Base-by-base conservation (phyloP, 2,113 vertebrate genomes). In the Crocuta crocuta region DNA sequence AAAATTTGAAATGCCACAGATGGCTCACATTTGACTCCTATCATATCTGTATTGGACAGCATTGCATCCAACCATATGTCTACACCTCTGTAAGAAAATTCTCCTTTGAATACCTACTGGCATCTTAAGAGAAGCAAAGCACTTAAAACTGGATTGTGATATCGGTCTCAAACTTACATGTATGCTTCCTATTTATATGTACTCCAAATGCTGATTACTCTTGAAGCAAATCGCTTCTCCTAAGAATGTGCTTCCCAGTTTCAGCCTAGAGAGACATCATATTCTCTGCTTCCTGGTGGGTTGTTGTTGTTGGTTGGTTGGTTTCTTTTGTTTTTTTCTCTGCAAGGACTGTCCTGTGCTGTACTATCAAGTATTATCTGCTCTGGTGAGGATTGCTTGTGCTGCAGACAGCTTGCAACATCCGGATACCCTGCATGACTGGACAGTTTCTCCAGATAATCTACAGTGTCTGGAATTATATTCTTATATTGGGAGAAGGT, bases 81-180 rank as follows among this genome's bases (percentile, higher is more conserved):
- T 93, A 68, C 5, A 73, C 87, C 11, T 31, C 24, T 71, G 58
- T 0, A 89, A 43, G 3, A 65, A 92, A 92, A 65, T 70, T 50
- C 12, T 85, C 63, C 15, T 3, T 82, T 92, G 4, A 74, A 73
- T 79, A 13, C 17, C 35, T 58, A 13, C 48, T 79, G 7, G 39
- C 15, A 65, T 96, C 83, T 79, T 68, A 80, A 87, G 16, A 48
- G 26, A 86, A 97, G 21, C 45, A 39, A 97, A 97, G 17, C 5
- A 26, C 8, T 81, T 53, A 7, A 55, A 58, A 55, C 1, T 24
- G 15, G n/a, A 26, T 66, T 79, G 2, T 76, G 35, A 76, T 68
- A 74, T 92, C 21, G 8, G 16, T 3, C 2, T 92, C 39, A 71
- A 65, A 61, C 3, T 68, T 70, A 45, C 23, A 61, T 23, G 7